Conservation (phyloP, 2,797 vertebrate genomes). For the Halcyon leucocephala region DNA sequence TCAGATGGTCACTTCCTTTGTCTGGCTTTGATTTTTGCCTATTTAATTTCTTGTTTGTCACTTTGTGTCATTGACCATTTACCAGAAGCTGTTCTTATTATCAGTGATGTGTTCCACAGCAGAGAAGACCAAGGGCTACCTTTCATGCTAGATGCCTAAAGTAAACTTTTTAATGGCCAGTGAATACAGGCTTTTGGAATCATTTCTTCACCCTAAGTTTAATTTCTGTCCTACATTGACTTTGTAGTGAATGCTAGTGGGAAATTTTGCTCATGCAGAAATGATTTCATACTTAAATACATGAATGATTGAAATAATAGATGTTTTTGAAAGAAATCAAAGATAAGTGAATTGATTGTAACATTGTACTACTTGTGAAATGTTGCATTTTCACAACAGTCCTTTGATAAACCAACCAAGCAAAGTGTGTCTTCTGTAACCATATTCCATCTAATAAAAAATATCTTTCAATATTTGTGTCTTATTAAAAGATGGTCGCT, state of each 20-base stretch:
- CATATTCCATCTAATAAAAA: background rate
- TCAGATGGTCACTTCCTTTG: background rate
- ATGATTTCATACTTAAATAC: background rate
- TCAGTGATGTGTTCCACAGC: background rate
- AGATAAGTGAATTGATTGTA: background rate
- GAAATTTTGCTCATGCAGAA: background rate
- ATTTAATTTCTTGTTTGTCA: background rate
- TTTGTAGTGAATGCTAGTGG: background rate
- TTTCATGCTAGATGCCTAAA: background rate
- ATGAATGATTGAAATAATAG: background rate
- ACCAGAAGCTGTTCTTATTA: background rate
- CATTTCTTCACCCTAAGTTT: background rate
- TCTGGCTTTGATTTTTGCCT: background rate
- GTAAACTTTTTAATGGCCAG: background rate
- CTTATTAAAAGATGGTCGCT: background rate
- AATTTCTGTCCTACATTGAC: background rate
- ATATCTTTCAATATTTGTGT: background rate
- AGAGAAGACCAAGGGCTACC: background rate
- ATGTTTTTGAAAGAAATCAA: background rate
- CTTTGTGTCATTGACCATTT: background rate
- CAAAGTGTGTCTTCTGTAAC: background rate
- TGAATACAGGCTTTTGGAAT: background rate
- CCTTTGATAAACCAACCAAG: background rate
- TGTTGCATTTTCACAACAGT: background rate
- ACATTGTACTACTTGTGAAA: background rate